Evolutionary conservation across 2,113 vertebrate genomes (phyloP).

Genomic region (Hydrochoerus hydrochaeris): DNA sequence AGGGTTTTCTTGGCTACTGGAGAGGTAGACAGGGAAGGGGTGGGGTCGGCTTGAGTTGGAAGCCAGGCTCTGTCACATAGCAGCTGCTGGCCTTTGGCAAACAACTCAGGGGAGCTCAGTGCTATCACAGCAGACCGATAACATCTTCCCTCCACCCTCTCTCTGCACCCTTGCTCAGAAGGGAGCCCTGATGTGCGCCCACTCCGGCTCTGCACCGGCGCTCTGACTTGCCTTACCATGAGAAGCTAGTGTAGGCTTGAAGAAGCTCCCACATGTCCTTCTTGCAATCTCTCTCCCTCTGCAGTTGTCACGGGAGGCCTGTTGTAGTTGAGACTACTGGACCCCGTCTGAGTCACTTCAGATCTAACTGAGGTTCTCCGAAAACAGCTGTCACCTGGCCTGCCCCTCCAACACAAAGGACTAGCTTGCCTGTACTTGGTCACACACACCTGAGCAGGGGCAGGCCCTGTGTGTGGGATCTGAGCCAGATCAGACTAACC

Average conservation of each 20-base stretch:
- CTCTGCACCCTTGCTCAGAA: background rate
- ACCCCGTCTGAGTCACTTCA: background rate
- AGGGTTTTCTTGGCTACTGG: background rate
- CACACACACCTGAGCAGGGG: background rate
- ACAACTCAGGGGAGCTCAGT: background rate
- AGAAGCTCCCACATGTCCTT: background rate
- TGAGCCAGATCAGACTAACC: background rate
- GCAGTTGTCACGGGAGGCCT: background rate
- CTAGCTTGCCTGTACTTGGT: no score
- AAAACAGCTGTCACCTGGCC: background rate
- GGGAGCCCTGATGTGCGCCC: background rate
- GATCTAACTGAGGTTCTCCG: background rate
- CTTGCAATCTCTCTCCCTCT: background rate
- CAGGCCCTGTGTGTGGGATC: fast-evolving
- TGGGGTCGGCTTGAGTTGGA: background rate
- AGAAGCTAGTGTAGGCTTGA: background rate
- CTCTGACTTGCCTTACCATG: background rate
- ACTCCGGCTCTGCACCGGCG: background rate
- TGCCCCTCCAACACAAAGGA: background rate
- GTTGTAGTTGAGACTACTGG: background rate
- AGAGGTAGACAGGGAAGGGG: background rate
- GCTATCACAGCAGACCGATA: fast-evolving
- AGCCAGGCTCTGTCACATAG: background rate
- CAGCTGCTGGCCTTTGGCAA: background rate
- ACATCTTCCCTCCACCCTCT: background rate